These are phyloP conservation scores for Cerceris rybyensis DNA, from an alignment of 2,888 invertebrate species.

Conservation along the genomic window DNA sequence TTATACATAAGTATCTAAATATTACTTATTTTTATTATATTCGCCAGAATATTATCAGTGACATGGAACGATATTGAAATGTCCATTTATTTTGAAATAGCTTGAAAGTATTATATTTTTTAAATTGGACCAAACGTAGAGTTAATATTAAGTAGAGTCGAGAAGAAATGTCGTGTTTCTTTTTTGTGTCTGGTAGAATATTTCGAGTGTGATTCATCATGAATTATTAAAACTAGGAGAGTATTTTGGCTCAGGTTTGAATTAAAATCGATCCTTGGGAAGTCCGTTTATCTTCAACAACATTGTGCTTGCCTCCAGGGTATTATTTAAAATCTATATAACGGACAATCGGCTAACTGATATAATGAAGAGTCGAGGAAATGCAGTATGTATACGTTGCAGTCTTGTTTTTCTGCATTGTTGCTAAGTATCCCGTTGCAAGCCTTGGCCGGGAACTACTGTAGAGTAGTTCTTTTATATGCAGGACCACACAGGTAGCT, in stretches of 20 bases:
- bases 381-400: not conserved
- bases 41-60: not conserved
- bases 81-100: not conserved
- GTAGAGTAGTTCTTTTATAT: slow-evolving; percentile 48
- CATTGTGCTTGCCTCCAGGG: not conserved
- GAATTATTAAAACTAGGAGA: too few species aligned
- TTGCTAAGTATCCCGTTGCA: not conserved
- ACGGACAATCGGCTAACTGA: not conserved
- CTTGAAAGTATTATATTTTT: too few species aligned
- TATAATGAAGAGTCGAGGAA: not conserved
- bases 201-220: too few species aligned
- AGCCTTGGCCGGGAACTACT: slow-evolving; percentile 7
- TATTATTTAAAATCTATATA: slow-evolving; percentile 8
- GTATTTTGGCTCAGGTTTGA: not conserved
- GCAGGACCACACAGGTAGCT: slow-evolving; percentile 74
- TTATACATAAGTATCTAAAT: too few species aligned
- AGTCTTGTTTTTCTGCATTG: not conserved
- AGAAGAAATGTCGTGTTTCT: too few species aligned
- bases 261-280: not conserved
- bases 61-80: not conserved
- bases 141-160: too few species aligned
- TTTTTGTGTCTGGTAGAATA: too few species aligned
- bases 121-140: too few species aligned
- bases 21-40: not conserved
- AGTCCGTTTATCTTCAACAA: not conserved